Evolutionary conservation across 2,888 invertebrate genomes (phyloP), one percentile per base, ranked within the genome.

Genomic region (Ditula angustiorana): DNA sequence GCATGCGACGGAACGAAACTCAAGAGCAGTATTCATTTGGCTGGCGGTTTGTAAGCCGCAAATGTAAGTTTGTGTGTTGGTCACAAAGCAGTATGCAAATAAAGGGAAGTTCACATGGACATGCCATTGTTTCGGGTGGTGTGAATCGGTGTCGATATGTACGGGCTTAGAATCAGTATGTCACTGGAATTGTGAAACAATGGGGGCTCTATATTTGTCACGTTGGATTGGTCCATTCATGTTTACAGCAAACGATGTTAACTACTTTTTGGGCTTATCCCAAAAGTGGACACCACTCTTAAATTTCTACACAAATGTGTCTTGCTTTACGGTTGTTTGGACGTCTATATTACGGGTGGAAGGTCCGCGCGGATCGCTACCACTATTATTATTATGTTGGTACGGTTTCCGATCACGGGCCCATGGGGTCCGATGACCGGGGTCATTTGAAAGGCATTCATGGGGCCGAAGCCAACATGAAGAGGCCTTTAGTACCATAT

Each of bases 71-170:
- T 47, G 67, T 68, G 41, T 67, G 57, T 63, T 47, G 61, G 61
- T 61, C 46, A 70, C 70, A 70, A 70, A 68, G 68, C 70, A 33
- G 53, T 69, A 70, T 70, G 70, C 70, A 70, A 70, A 70, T 70
- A 67, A 63, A 58, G 56, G 70, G 69, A 69, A 66, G 59, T 70
- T 55, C 69, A 70, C 70, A 70, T 69, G 67, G 67, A 61, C 61
- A 50, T 13, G 61, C 64, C 53, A 70, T 70, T 70, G 70, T 70
- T 69, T 69, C 30, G 62, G 41, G 24, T 7, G 47, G 63, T 66
- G 68, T 67, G 67, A 52, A 68, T 60, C 33, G 52, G 52, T 59
- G 62, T 67, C 67, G 61, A 70, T 70, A 64, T 55, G 55, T 62
- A 16, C 23, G 7, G 47, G 23, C 24, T 53, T 49, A 49, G 19